Evolutionary conservation across 1,140 invertebrate genomes (phyloP), one percentile per base, ranked within the genome.

Genomic region (Caligus rogercresseyi): DNA sequence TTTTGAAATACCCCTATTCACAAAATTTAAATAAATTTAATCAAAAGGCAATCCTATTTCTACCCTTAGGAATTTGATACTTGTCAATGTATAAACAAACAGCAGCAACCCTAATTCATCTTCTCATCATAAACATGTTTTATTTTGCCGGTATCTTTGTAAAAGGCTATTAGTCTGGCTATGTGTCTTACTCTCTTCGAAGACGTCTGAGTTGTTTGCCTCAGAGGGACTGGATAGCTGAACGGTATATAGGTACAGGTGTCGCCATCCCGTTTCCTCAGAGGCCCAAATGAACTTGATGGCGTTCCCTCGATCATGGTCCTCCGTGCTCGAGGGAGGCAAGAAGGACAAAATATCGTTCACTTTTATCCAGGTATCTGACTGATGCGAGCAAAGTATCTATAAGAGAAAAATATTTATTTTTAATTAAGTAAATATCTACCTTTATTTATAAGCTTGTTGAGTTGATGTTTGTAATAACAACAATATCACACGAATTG

Each of bases 231-330:
- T 43, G n/a, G 31, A 11, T n/a, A 43, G n/a, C n/a, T 43, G 31
- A 11, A 43, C 31, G n/a, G 31, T 43, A n/a, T 43, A 43, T 43
- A 43, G 74, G 74, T 94, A 94, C 21, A 97, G 76, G 74, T 96
- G 93, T 53, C 89, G 76, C 70, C 80, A 92, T n/a, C 91, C 89
- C 0, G 84, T 84, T 71, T 90, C 86, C 74, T 96, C 91, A 54
- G 85, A 90, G 0, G 86, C 86, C 89, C 89, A 95, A 52, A 97
- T 79, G 72, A 93, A 94, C 65, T 80, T 79, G 11, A 86, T 72
- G 66, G 77, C 73, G 20, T 70, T 65, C 0, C 19, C 25, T 43
- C 54, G 62, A 43, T 65, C 64, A 24, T 20, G 56, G 24, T 68
- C 58, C 60, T 62, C 62, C 23, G 43, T 60, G 65, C 63, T 63